A percentile compares a stretch with the other conserved stretches of the same genome.
These are phyloP conservation scores for Hypocryptadius cinnamomeus DNA, from an alignment of 2,113 vertebrate species.

Conservation along the genomic window DNA sequence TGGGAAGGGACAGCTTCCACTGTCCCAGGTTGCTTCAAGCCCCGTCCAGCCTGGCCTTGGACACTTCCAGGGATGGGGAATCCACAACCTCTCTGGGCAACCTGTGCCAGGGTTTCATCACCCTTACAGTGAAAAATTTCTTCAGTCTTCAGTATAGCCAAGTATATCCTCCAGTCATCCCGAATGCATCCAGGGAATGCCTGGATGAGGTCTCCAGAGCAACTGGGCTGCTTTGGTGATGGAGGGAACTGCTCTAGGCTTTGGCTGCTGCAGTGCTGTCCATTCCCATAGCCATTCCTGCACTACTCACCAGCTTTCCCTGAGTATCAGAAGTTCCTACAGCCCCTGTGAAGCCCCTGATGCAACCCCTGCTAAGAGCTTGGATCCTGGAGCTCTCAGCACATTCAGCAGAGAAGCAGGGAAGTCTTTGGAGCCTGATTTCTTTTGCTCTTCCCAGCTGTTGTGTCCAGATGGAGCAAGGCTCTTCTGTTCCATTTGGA, in stretches of 20 bases:
- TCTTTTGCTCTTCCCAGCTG: not conserved
- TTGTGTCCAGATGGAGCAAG: not conserved
- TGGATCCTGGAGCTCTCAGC: not conserved
- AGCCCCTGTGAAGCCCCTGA: not conserved
- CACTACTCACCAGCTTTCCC: not conserved
- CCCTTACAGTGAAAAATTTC: not conserved
- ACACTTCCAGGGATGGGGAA: not conserved
- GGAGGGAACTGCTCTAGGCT: not conserved
- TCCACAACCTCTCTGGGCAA: not conserved
- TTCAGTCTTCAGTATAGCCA: not conserved
- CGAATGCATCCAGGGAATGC: not conserved
- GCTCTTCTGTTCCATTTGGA: not conserved
- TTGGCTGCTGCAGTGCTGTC: not conserved
- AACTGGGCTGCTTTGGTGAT: not conserved
- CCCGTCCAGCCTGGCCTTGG: rapidly evolving
- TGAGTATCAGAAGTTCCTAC: not conserved
- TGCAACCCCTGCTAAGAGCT: not conserved
- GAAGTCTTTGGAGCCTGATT: not conserved
- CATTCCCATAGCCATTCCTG: not conserved
- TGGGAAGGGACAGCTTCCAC: not conserved
- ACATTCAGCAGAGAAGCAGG: not conserved
- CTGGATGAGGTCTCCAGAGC: not conserved
- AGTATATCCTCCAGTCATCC: rapidly evolving
- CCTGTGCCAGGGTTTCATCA: not conserved
- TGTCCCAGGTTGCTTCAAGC: not conserved